phyloP scores from a whole-genome alignment of 2,888 invertebrate genomes.

The Cecidostiba fungosa region DNA sequence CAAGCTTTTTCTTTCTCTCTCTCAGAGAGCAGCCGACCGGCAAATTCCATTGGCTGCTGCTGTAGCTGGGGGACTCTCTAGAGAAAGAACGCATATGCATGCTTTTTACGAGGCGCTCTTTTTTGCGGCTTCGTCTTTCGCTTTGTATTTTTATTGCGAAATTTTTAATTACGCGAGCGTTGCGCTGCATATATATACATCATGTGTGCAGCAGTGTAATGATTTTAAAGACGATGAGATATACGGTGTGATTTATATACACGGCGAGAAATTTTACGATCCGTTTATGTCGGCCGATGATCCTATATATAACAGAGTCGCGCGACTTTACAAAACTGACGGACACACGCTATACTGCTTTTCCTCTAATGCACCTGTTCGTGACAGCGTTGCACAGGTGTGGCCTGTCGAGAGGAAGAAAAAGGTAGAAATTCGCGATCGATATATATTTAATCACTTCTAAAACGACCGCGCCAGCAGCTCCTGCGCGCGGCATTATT shows the following conservation, averaged over 20 bases:
- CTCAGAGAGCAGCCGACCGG: conserved; percentile 25
- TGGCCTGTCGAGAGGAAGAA: not conserved
- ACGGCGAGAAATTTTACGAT: not conserved
- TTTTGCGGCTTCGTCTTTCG: conserved; percentile 3
- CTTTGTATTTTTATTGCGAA: conserved; percentile 3
- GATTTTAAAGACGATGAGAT: not conserved
- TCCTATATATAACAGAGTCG: not conserved
- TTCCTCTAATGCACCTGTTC: not conserved
- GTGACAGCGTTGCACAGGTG: not conserved
- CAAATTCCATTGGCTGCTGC: conserved; percentile 24
- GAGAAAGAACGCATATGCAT: conserved; percentile 20
- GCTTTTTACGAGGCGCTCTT: not conserved
- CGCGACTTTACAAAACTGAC: not conserved
- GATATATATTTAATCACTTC: not conserved
- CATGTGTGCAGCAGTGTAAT: not conserved
- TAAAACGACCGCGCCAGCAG: not conserved
- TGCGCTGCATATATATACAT: not conserved
- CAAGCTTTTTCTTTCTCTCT: conserved; percentile 2
- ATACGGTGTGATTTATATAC: not conserved
- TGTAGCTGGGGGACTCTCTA: not conserved
- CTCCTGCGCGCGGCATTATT: not conserved
- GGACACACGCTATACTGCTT: too few relatives aligned
- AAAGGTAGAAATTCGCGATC: not conserved
- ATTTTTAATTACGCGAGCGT: conserved; percentile 9
- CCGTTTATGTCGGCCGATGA: not conserved